Evolutionary conservation across 2,888 invertebrate genomes (phyloP).

Genomic region (Mythimna impura): DNA sequence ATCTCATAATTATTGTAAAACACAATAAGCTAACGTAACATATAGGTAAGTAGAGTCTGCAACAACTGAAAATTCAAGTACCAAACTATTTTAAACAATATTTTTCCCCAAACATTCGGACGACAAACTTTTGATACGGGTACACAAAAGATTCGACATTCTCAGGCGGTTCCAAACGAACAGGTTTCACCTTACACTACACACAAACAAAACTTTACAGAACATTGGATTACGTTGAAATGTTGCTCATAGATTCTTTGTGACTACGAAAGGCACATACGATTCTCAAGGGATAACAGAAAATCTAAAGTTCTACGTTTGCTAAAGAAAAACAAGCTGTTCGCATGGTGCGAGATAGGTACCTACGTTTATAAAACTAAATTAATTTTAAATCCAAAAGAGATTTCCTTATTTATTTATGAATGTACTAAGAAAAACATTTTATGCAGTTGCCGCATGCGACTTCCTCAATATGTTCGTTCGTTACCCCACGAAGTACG

Average conservation of each 20-base stretch:
- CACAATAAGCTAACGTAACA: neutral
- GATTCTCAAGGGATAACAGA: conserved; percentile 38
- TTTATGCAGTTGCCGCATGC: conserved; percentile 4
- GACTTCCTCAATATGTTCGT: conserved; percentile 42
- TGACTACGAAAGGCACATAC: conserved; percentile 50
- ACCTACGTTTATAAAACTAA: conserved; percentile 1
- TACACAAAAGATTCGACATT: conserved; percentile 41
- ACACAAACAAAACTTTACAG: conserved; percentile 43
- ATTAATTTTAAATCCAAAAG: conserved; percentile 11
- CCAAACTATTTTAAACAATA: conserved; percentile 25
- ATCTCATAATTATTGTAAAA: no score
- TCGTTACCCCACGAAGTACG: conserved; percentile 48
- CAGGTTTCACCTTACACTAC: conserved; percentile 22
- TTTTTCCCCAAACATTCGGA: conserved; percentile 2
- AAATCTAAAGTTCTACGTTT: conserved; percentile 31
- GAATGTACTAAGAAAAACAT: conserved; percentile 8
- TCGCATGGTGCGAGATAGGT: neutral
- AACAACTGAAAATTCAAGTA: neutral
- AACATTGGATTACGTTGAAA: conserved; percentile 52
- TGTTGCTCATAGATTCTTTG: conserved; percentile 57
- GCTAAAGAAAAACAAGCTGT: conserved; percentile 22
- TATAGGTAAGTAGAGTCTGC: neutral
- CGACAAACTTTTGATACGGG: conserved; percentile 20
- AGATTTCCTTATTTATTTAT: neutral
- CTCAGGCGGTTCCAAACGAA: conserved; percentile 27